Conservation (phyloP, 92 coral and sea anemone species). For the Metridium senile region DNA sequence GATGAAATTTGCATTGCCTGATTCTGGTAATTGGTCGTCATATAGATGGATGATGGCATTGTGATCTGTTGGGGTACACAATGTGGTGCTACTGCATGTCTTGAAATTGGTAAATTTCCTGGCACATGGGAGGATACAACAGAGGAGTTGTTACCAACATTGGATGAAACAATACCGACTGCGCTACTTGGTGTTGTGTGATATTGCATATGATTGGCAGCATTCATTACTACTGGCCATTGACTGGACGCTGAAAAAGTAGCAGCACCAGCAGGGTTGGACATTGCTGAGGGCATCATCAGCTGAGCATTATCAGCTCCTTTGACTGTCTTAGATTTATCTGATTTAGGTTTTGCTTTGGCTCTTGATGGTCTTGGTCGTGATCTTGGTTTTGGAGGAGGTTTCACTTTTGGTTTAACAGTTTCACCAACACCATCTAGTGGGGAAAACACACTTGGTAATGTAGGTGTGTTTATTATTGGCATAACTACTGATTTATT, state of each 20-base stretch:
- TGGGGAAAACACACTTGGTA: slow-evolving; percentile 42
- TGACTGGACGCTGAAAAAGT: slow-evolving; percentile 15
- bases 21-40: slow-evolving; percentile 14
- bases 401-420: slow-evolving; percentile 34
- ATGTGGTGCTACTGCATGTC: background rate
- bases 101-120: slow-evolving; percentile 4
- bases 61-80: background rate
- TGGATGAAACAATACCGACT: slow-evolving; percentile 7
- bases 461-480: slow-evolving; percentile 27
- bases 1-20: slow-evolving; percentile 7
- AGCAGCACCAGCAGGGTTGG: slow-evolving; percentile 17
- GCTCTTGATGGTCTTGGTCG: slow-evolving; percentile 32
- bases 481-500: slow-evolving; percentile 47
- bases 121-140: background rate
- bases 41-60: slow-evolving; percentile 12
- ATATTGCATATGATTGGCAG: background rate
- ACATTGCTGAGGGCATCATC: background rate
- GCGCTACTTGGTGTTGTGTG: slow-evolving; percentile 21
- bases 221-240: slow-evolving; percentile 6
- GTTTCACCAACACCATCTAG: slow-evolving; percentile 16
- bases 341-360: slow-evolving; percentile 34
- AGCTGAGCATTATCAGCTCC: background rate
- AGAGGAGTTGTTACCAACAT: background rate
- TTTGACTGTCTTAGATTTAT: background rate
- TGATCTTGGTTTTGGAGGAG: slow-evolving; percentile 33